These are phyloP conservation scores for Drymodes brunneopygia DNA, from an alignment of 2,113 vertebrate species.

Conservation along the genomic window DNA sequence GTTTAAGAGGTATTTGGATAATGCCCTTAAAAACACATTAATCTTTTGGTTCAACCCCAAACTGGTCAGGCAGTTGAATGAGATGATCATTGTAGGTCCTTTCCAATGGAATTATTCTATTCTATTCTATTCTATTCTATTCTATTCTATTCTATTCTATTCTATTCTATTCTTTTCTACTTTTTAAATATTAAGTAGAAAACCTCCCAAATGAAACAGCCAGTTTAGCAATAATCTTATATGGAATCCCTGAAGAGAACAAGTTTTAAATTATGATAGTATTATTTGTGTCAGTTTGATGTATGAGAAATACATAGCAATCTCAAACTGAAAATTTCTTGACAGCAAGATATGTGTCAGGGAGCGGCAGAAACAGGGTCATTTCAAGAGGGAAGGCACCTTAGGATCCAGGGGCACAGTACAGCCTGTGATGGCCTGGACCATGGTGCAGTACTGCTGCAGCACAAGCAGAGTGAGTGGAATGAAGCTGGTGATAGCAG, in stretches of 20 bases:
- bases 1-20: background rate
- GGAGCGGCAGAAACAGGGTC: background rate
- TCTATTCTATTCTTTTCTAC: background rate
- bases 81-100: fast-evolving
- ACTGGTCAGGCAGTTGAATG: background rate
- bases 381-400: background rate
- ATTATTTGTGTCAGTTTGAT: background rate
- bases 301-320: background rate
- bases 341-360: background rate
- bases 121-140: background rate
- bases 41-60: background rate
- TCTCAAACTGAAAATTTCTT: background rate
- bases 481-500: background rate
- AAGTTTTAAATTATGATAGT: background rate
- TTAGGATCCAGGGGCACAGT: background rate
- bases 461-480: background rate
- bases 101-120: background rate
- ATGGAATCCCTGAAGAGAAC: background rate
- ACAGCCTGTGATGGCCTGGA: background rate
- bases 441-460: background rate
- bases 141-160: background rate
- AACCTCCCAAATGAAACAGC: fast-evolving
- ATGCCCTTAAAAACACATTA: background rate
- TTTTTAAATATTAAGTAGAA: background rate
- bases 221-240: background rate